Percentiles rank a stretch among this genome's conserved stretches.
phyloP scores from a whole-genome alignment of 2,888 invertebrate genomes.

The Odontomyia ornata region DNA sequence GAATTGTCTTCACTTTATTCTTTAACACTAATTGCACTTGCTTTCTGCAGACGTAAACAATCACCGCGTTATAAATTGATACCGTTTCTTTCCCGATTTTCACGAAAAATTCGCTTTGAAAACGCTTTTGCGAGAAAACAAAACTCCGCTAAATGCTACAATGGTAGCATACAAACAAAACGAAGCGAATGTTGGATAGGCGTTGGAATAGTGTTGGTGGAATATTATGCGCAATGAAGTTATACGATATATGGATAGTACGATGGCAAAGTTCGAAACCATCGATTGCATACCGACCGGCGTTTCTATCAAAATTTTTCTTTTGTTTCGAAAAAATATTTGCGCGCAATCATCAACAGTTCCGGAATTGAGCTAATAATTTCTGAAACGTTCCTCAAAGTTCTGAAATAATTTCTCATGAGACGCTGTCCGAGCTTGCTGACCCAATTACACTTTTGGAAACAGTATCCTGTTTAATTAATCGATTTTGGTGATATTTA shows the following conservation, averaged over 20 bases:
- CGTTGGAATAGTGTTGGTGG: neutral
- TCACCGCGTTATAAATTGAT: neutral
- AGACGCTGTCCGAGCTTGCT: no score
- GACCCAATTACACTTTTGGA: no score
- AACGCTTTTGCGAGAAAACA: constrained; percentile 3
- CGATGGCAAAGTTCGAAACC: neutral
- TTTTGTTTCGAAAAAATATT: no score
- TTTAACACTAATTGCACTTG: neutral
- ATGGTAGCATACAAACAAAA: constrained; percentile 30
- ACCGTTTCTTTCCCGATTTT: constrained; percentile 6
- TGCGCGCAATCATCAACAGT: no score
- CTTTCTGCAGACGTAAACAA: neutral
- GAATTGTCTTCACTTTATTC: neutral
- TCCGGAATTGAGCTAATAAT: no score
- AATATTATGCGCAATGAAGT: neutral
- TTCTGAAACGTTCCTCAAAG: no score
- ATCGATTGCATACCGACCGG: neutral
- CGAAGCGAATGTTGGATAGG: neutral
- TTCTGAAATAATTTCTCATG: no score
- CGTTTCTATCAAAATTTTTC: no score
- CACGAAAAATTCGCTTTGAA: neutral
- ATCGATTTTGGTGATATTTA: no score
- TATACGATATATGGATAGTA: neutral
- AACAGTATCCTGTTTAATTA: no score
- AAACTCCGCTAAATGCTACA: constrained; percentile 6